Percentiles rank a stretch among this genome's conserved stretches.
Conservation (phyloP, 2,888 invertebrate species). For the Morpho helenor region DNA sequence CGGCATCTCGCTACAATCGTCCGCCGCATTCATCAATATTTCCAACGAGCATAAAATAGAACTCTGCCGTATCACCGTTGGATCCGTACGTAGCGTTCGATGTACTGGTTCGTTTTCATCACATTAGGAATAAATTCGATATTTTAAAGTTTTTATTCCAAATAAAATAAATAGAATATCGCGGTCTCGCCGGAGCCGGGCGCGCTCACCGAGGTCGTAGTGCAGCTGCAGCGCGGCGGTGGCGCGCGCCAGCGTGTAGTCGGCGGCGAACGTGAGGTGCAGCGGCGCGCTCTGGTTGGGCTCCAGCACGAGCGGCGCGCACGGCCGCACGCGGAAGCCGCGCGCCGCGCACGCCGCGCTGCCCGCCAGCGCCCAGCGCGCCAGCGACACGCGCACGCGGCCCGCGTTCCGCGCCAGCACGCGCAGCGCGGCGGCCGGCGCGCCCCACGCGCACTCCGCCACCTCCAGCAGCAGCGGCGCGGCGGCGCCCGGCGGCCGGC, state of each 20-base stretch:
- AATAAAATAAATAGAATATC: no score
- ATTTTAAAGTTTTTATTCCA: no score
- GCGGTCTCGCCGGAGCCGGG: no score
- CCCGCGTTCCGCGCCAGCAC: conserved; percentile 95
- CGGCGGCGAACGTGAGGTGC: conserved; percentile 47
- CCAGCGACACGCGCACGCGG: conserved; percentile 88
- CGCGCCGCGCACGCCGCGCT: conserved; percentile 48
- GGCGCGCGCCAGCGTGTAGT: conserved; percentile 53
- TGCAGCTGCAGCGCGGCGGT: conserved; percentile 39
- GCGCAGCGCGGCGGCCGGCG: conserved; percentile 78
- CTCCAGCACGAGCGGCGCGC: conserved; percentile 49
- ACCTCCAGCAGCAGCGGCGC: conserved; percentile 80
- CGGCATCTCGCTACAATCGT: no score
- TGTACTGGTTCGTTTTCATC: no score
- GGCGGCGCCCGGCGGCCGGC: conserved; percentile 87
- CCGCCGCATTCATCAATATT: no score
- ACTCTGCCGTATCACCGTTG: no score
- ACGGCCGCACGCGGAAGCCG: conserved; percentile 56
- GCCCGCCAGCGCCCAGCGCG: conserved; percentile 54
- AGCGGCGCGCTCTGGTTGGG: conserved; percentile 55
- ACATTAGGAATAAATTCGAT: no score
- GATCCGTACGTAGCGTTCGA: no score
- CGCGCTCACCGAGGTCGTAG: conserved; percentile 30
- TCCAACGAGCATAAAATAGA: no score
- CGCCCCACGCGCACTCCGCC: conserved; percentile 81